Evolutionary conservation across 2,113 vertebrate species (phyloP).

Genomic region (Equus przewalskii): DNA sequence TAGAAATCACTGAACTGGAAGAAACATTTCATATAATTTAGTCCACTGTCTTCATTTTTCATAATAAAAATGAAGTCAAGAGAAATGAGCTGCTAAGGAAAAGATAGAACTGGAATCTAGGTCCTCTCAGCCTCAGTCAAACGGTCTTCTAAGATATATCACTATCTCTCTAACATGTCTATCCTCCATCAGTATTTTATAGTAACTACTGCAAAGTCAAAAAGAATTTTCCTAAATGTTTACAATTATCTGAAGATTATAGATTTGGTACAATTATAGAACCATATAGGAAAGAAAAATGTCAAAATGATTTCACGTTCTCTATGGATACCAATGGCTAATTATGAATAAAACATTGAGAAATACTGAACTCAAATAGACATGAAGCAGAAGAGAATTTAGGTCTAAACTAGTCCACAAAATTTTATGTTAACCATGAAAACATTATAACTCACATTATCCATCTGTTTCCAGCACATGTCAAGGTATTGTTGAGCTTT

Average conservation of each 20-base stretch:
- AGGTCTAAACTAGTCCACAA: slow-evolving; percentile 29
- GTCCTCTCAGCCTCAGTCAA: slow-evolving; percentile 23
- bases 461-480: slow-evolving; percentile 99
- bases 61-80: slow-evolving; percentile 58
- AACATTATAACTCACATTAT: slow-evolving; percentile 93
- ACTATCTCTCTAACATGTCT: not conserved
- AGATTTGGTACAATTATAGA: not conserved
- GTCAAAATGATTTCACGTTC: not conserved
- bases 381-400: slow-evolving; percentile 33
- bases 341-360: slow-evolving; percentile 27
- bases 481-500: slow-evolving; percentile 98
- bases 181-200: slow-evolving; percentile 2
- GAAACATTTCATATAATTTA: slow-evolving; percentile 43
- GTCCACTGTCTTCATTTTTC: not conserved
- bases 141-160: slow-evolving; percentile 16
- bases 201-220: slow-evolving; percentile 18
- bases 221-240: slow-evolving; percentile 40
- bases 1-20: not conserved
- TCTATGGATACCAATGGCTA: slow-evolving; percentile 19
- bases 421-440: slow-evolving; percentile 26
- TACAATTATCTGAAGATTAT: slow-evolving; percentile 16
- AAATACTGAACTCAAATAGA: slow-evolving; percentile 45
- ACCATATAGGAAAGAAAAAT: not conserved
- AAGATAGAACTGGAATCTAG: slow-evolving; percentile 30
- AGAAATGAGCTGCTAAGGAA: slow-evolving; percentile 4